Percentiles rank a stretch among this genome's conserved stretches.
These are phyloP conservation scores for Drosophila yooni DNA, from an alignment of 2,888 invertebrate species.

Conservation along the genomic window DNA sequence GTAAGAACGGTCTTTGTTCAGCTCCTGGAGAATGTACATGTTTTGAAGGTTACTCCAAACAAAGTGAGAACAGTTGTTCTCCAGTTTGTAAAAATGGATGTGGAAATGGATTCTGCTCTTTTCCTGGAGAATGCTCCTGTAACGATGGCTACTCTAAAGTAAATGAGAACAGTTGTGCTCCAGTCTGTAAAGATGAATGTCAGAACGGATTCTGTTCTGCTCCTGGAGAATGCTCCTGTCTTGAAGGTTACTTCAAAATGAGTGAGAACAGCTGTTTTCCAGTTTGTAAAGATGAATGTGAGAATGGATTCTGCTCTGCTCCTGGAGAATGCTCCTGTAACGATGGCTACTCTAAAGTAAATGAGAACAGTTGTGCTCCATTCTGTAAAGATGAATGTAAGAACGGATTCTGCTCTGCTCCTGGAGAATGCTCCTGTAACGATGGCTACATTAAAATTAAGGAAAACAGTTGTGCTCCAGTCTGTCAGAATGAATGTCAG, in stretches of 20 bases:
- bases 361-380: constrained; percentile 29
- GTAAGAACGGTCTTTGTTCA: no score
- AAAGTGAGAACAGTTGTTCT: constrained; percentile 2
- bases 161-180: constrained; percentile 9
- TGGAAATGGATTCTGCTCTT: constrained; percentile 25
- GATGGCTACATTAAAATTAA: neutral
- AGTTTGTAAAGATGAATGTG: constrained; percentile 13
- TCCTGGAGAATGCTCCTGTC: constrained; percentile 25
- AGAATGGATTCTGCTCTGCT: constrained; percentile 29
- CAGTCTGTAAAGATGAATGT: constrained; percentile 15
- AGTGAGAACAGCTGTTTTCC: no score
- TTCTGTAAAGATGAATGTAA: constrained; percentile 23
- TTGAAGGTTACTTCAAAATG: no score
- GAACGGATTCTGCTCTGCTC: constrained; percentile 35
- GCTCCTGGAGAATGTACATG: no score
- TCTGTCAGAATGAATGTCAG: constrained; percentile 18
- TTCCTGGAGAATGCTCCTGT: constrained; percentile 13
- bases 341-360: constrained; percentile 26
- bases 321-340: constrained; percentile 27
- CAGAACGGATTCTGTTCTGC: constrained; percentile 17
- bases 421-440: constrained; percentile 57
- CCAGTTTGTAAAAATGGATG: constrained; percentile 16
- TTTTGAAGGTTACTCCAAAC: neutral
- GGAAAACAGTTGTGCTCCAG: constrained; percentile 27
- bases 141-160: neutral